A percentile compares a stretch with the other conserved stretches of the same genome.
These are phyloP conservation scores for Limnothrissa miodon DNA, from an alignment of 2,113 vertebrate genomes.

Conservation along the genomic window DNA sequence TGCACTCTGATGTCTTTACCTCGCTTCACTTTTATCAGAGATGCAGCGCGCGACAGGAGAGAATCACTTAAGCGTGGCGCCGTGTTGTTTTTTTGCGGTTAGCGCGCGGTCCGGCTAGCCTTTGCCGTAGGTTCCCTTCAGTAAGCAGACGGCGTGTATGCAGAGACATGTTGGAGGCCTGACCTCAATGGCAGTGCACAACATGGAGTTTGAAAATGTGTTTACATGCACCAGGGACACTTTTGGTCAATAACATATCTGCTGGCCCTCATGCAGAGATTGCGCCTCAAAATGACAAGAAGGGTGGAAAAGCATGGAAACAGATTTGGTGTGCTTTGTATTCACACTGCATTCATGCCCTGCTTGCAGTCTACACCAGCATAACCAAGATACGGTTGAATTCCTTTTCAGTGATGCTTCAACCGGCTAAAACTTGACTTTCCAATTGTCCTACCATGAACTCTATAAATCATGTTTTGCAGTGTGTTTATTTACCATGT, in stretches of 20 bases:
- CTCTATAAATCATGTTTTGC: slow-evolving; percentile 57
- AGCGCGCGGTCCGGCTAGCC: neutral
- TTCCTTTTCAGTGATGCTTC: slow-evolving; percentile 39
- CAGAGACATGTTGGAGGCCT: neutral
- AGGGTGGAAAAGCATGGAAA: neutral
- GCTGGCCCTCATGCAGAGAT: neutral
- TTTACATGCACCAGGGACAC: neutral
- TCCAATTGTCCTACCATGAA: slow-evolving; percentile 51
- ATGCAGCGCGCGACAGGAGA: neutral
- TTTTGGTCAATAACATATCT: neutral
- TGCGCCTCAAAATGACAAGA: neutral
- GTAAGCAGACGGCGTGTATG: neutral
- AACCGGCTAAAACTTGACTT: slow-evolving; percentile 58
- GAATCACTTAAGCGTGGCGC: neutral
- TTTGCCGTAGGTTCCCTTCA: neutral
- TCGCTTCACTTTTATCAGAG: neutral
- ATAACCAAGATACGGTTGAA: neutral
- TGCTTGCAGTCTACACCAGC: neutral
- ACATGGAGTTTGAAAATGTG: neutral
- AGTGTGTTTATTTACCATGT: neutral
- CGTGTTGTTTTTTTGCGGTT: neutral
- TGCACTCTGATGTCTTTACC: neutral
- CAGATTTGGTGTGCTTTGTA: neutral
- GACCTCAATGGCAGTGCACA: neutral
- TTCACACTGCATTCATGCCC: neutral